Base-by-base conservation (phyloP, 2,797 vertebrate species). In the Kryptolebias ocellatus region DNA sequence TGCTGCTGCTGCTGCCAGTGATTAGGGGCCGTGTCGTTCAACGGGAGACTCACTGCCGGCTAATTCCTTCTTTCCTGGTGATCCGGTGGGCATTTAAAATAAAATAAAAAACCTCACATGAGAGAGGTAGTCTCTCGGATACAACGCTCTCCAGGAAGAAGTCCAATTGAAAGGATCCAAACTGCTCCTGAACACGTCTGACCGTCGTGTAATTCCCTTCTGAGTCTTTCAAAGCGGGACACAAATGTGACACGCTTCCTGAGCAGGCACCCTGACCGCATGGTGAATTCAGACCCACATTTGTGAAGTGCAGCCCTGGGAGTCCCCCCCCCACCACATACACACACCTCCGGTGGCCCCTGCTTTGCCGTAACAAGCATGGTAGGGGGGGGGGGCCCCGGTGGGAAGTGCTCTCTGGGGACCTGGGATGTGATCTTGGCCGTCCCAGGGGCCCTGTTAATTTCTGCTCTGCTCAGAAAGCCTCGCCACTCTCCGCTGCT, bases 401-500 rank as follows among this genome's bases (percentile, higher is more conserved):
- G 81, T 88, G 87, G 89, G 92, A 93, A 92, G 86, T 91, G 86
- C 80, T 91, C 94, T 92, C 91, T 60, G 28, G 94, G 92, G 93
- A 93, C 85, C 73, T 79, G 44, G 67, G 90, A 89, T 92, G 83
- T 92, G 90, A 93, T 89, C 83, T 24, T 83, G 86, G 85, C 66
- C 74, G 60, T 93, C 90, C 90, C 91, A 20, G 61, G 90, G 87
- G 91, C 76, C 90, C 92, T 91, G 93, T 93, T 95, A 92, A 93
- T 94, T 94, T 90, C 89, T 90, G 90, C 92, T 92, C 87, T 3
- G 58, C 88, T 90, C 90, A 81, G 81, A 81, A 76, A 87, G 86
- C 81, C 80, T 90, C 66, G 46, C 80, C 77, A 82, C 88, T 91
- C 90, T 87, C 85, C 85, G 83, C 83, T 90, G 86, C 88, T 83